These are phyloP conservation scores for Amblyjoppa fuscipennis DNA, from an alignment of 2,888 invertebrate genomes.

Conservation along the genomic window DNA sequence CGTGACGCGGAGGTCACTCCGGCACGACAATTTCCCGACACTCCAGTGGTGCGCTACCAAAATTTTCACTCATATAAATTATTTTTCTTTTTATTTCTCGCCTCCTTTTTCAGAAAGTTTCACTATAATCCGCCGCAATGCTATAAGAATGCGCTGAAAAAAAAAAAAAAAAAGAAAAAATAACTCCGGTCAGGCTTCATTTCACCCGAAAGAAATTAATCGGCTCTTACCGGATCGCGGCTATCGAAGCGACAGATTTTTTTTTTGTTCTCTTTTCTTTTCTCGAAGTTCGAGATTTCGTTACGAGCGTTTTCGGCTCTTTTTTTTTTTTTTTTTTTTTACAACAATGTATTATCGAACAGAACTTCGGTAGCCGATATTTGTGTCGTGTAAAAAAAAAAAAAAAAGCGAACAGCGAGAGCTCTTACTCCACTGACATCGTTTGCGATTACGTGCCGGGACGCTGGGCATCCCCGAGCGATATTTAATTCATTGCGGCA, in stretches of 20 bases:
- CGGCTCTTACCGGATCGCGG: neutral
- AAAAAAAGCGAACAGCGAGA: conserved; percentile 60
- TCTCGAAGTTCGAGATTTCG: neutral
- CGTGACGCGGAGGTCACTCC: neutral
- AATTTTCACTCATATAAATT: neutral
- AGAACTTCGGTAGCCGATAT: neutral
- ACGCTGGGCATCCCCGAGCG: conserved; percentile 59
- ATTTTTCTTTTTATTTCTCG: neutral
- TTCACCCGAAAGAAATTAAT: neutral
- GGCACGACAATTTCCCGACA: neutral
- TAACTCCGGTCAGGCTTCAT: neutral
- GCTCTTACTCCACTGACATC: conserved; percentile 68
- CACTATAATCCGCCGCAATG: neutral
- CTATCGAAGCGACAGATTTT: neutral
- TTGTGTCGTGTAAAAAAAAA: neutral
- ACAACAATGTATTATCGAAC: neutral
- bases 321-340: too few relatives aligned
- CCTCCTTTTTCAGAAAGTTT: neutral
- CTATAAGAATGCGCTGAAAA: neutral
- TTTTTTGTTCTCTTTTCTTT: too few relatives aligned
- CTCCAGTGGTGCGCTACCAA: neutral
- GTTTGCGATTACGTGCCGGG: conserved; percentile 64
- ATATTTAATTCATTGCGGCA: conserved; percentile 50
- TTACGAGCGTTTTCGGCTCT: neutral
- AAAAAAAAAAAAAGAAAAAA: neutral